Base-by-base conservation (phyloP, 2,888 invertebrate species). In the Microlaimidae sp. region DNA sequence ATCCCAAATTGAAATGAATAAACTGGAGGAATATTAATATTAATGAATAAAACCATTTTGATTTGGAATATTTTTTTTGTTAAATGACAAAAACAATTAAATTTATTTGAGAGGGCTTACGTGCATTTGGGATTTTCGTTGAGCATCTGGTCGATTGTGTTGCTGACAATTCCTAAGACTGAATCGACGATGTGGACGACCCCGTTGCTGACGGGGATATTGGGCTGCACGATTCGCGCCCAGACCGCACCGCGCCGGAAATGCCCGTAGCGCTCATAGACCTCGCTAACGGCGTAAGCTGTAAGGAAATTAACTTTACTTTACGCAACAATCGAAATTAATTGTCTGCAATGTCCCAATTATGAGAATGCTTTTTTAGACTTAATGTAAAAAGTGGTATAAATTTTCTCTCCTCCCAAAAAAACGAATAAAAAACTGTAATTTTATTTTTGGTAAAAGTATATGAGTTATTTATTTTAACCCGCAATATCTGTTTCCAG, bases 141-240 rank as follows among this genome's bases (percentile, higher is more conserved):
- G n/a, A 49, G 32, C 53, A 56, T 4, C 62, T 64, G 63, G 52
- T 69, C 69, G 54, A 69, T 66, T 2, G 68, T 67, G 47, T 65
- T 63, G 7, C 65, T 62, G 1, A 69, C 66, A 47, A 69, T 63
- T 25, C 66, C 69, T n/a, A 70, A 56, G 1, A 70, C 68, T 53
- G 63, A 67, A 57, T 69, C 69, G 26, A 69, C 60, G 19, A 69
- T 64, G 52, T 69, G 69, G 1, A 64, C 69, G 3, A 69, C 69
- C 27, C 69, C 69, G 53, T 69, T 69, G 52, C 64, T 63, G 10
- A 70, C 66, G 1, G 69, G 69, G 55, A 69, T 69, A 56, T 69
- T 69, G 17, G 69, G 69, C 17, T 63, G 63, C 5, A 67, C 55
- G 28, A 69, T 63, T 56, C 67, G 67, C 3, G 67, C 69, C 68